These are phyloP conservation scores for Drosophila navojoa DNA, from an alignment of 1,140 invertebrate genomes.

Conservation along the genomic window DNA sequence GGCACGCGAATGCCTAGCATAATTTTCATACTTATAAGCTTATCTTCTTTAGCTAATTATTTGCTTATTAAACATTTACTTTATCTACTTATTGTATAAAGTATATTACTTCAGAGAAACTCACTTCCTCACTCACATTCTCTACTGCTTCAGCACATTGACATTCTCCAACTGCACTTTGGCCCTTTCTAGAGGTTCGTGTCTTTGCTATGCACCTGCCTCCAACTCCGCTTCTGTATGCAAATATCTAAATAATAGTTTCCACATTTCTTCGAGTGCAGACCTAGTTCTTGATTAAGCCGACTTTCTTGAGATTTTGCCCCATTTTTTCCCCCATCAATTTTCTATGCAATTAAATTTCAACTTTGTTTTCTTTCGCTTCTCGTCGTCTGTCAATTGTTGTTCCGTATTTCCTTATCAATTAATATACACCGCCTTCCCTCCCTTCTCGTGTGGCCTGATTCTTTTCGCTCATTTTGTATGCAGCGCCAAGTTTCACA, in stretches of 20 bases:
- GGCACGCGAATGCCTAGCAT: too few species aligned
- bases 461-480: slow-evolving; percentile 54
- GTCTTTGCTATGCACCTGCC: not conserved
- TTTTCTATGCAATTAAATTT: slow-evolving; percentile 28
- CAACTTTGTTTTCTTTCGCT: slow-evolving; percentile 19
- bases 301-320: slow-evolving; percentile 21
- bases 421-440: slow-evolving; percentile 19
- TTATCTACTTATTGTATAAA: too few species aligned
- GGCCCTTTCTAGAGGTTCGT: slow-evolving; percentile 9
- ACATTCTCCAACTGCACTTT: too few species aligned
- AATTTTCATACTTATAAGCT: too few species aligned
- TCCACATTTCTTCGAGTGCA: slow-evolving; percentile 17
- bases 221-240: not conserved
- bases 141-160: too few species aligned
- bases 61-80: too few species aligned
- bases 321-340: slow-evolving; percentile 16
- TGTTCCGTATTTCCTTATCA: slow-evolving; percentile 42
- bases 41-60: too few species aligned
- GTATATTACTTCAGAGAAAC: too few species aligned
- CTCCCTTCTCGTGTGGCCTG: slow-evolving; percentile 6
- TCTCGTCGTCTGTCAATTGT: slow-evolving; percentile 16
- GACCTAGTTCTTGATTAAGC: slow-evolving; percentile 11
- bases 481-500: slow-evolving; percentile 64
- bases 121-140: too few species aligned
- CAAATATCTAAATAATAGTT: slow-evolving; percentile 11